Evolutionary conservation across 1,140 invertebrate genomes (phyloP).

Genomic region (Camponotus floridanus): DNA sequence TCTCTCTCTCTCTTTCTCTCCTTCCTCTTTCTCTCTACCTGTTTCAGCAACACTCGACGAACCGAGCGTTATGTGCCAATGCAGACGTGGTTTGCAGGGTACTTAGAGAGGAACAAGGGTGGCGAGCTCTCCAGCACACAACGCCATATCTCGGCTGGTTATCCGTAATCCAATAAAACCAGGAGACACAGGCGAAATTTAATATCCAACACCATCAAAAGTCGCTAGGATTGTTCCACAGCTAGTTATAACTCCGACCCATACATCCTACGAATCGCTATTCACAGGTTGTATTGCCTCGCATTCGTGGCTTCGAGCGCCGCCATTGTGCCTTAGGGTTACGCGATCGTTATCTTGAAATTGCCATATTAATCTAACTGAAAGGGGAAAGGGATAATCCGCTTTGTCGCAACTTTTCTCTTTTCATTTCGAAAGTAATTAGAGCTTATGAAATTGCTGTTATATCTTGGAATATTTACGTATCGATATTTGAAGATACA

Average conservation of each 20-base stretch:
- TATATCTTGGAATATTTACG: background rate
- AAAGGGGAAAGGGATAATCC: slow-evolving; percentile 22
- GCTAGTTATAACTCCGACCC: slow-evolving; percentile 72
- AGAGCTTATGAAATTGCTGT: slow-evolving; percentile 12
- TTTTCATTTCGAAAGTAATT: slow-evolving; percentile 34
- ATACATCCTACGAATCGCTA: slow-evolving; percentile 51
- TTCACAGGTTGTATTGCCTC: slow-evolving; percentile 38
- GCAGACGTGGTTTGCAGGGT: slow-evolving; percentile 75
- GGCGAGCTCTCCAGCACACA: slow-evolving; percentile 75
- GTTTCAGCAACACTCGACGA: slow-evolving; percentile 65
- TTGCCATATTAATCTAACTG: slow-evolving; percentile 52
- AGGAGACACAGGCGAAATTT: slow-evolving; percentile 83
- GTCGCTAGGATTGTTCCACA: slow-evolving; percentile 84
- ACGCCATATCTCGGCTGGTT: slow-evolving; percentile 79
- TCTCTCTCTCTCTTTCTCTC: background rate
- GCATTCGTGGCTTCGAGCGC: slow-evolving; percentile 46
- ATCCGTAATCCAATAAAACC: slow-evolving; percentile 85
- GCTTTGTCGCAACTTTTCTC: slow-evolving; percentile 53
- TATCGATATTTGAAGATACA: background rate
- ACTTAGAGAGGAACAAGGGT: slow-evolving; percentile 80
- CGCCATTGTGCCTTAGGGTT: slow-evolving; percentile 55
- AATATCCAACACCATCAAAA: slow-evolving; percentile 85
- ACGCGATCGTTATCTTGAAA: slow-evolving; percentile 62
- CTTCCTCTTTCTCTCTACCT: slow-evolving; percentile 26
- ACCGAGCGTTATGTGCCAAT: slow-evolving; percentile 74